Percentiles rank a stretch among this genome's conserved stretches.
Conservation (phyloP, 2,888 invertebrate genomes). For the Drosophila cognata region DNA sequence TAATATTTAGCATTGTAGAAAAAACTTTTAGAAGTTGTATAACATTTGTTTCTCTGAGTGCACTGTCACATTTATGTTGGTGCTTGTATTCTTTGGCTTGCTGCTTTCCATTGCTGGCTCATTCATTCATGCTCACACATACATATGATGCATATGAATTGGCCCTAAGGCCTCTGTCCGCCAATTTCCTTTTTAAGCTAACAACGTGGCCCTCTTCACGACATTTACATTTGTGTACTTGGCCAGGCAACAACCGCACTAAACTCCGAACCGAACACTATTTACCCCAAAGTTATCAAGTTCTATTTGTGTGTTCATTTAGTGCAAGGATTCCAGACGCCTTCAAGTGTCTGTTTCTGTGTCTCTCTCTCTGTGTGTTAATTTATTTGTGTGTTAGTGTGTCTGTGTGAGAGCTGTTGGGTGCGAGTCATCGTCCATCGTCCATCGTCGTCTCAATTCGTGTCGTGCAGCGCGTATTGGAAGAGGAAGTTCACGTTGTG, state of each 20-base stretch:
- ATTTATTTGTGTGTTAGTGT: slow-evolving; percentile 11
- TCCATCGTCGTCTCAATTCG: slow-evolving; percentile 39
- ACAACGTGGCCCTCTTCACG: slow-evolving; percentile 76
- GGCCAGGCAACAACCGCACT: slow-evolving; percentile 74
- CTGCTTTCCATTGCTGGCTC: slow-evolving; percentile 36
- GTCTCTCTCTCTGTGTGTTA: slow-evolving; percentile 20
- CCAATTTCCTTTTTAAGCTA: slow-evolving; percentile 83
- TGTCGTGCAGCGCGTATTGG: slow-evolving; percentile 59
- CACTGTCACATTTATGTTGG: slow-evolving; percentile 27
- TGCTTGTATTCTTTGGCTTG: slow-evolving; percentile 35
- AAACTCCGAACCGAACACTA: slow-evolving; percentile 9
- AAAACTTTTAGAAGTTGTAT: neutral
- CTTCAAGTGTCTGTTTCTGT: slow-evolving; percentile 25
- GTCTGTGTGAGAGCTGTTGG: slow-evolving; percentile 20
- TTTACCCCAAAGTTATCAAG: slow-evolving; percentile 25
- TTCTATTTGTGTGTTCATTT: slow-evolving; percentile 47
- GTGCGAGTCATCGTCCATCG: slow-evolving; percentile 46
- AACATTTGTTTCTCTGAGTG: neutral
- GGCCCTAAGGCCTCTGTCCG: slow-evolving; percentile 51
- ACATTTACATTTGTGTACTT: slow-evolving; percentile 84
- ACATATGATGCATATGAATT: slow-evolving; percentile 19
- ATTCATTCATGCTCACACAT: slow-evolving; percentile 51
- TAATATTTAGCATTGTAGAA: neutral
- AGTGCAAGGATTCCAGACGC: slow-evolving; percentile 68
- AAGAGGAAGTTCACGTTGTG: slow-evolving; percentile 71